Evolutionary conservation across 2,113 vertebrate genomes (phyloP).

Genomic region (Tor tambroides): DNA sequence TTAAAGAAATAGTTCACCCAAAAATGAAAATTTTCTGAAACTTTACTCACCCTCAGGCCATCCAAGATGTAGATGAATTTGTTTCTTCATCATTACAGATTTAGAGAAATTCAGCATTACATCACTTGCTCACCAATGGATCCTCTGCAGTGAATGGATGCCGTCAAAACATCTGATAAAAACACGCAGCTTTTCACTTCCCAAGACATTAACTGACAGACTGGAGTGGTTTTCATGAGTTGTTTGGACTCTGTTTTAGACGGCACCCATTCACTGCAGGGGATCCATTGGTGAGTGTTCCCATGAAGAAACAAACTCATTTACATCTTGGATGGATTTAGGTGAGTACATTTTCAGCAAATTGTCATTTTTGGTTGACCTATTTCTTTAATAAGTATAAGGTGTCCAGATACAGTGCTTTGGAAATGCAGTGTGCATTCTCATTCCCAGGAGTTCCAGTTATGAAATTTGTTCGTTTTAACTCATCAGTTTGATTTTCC

Average conservation of each 20-base stretch:
- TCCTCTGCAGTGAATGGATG: neutral
- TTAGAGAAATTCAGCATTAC: neutral
- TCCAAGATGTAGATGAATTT: neutral
- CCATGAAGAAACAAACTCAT: neutral
- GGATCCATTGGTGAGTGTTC: neutral
- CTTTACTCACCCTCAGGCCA: neutral
- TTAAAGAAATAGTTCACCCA: neutral
- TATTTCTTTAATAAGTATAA: neutral
- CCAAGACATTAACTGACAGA: neutral
- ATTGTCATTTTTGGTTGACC: neutral
- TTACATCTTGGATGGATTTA: neutral
- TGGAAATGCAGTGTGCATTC: neutral
- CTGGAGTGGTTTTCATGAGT: neutral
- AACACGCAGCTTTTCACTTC: neutral
- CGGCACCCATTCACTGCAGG: neutral
- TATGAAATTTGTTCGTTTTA: neutral
- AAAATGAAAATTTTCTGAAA: neutral
- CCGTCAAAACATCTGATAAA: neutral
- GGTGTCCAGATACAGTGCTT: neutral
- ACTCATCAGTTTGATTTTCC: rapidly evolving
- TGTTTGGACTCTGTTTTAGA: neutral
- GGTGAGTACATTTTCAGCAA: neutral
- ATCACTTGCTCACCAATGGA: neutral
- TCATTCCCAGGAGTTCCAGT: neutral
- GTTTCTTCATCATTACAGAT: neutral